A percentile compares a stretch with the other conserved stretches of the same genome.
phyloP scores from a whole-genome alignment of 2,113 vertebrate genomes.

The Alouatta palliata region DNA sequence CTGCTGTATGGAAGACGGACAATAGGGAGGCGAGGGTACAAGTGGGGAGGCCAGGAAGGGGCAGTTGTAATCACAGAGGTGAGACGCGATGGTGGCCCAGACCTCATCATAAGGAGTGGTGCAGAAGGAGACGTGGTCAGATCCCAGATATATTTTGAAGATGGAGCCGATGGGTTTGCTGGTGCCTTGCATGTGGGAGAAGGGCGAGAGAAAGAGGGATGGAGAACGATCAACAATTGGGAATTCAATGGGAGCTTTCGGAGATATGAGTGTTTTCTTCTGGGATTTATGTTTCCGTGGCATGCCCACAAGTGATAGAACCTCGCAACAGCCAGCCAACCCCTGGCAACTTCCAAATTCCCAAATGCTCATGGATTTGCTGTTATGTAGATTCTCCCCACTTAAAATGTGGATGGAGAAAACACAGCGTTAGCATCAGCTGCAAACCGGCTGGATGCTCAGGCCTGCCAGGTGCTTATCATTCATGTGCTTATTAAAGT shows the following conservation, averaged over 20 bases:
- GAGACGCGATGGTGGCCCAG: rapidly evolving
- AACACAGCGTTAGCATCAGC: background rate
- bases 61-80: background rate
- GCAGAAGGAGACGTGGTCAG: background rate
- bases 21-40: too few species aligned
- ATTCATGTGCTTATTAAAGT: background rate
- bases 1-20: background rate
- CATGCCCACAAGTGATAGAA: rapidly evolving
- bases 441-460: background rate
- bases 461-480: background rate
- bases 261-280: background rate
- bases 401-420: background rate
- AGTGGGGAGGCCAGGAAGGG: background rate
- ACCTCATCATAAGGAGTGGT: rapidly evolving
- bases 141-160: background rate
- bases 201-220: background rate
- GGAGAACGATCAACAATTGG: background rate
- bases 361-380: background rate
- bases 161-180: background rate
- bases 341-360: background rate
- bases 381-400: background rate
- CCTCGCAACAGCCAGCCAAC: background rate
- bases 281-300: background rate
- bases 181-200: rapidly evolving
- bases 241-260: background rate